Evolutionary conservation across 2,113 vertebrate genomes (phyloP).

Genomic region (Poeciliopsis retropinna): DNA sequence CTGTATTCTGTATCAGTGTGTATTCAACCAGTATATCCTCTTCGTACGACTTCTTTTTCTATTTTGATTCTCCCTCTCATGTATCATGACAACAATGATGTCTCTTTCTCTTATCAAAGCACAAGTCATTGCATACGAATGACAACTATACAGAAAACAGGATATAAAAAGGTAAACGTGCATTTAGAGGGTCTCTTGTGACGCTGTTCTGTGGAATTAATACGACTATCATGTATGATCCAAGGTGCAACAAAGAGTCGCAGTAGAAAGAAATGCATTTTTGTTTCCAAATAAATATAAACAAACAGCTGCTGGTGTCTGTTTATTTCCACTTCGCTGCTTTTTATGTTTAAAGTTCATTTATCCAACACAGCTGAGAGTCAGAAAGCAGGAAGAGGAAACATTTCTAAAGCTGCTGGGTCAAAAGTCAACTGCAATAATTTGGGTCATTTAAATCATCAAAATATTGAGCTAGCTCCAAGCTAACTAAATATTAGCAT

Average conservation of each 20-base stretch:
- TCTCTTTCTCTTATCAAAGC: slow-evolving; percentile 79
- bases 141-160: slow-evolving; percentile 57
- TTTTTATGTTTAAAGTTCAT: no score
- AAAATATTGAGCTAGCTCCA: no score
- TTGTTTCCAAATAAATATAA: slow-evolving; percentile 85
- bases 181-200: slow-evolving; percentile 78
- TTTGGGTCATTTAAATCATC: no score
- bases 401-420: no score
- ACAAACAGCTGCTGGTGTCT: slow-evolving; percentile 47
- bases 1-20: slow-evolving; percentile 75
- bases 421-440: no score
- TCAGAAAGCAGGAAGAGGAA: no score
- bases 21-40: slow-evolving; percentile 78
- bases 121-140: slow-evolving; percentile 81
- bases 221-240: slow-evolving; percentile 78
- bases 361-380: no score
- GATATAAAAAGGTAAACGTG: slow-evolving; percentile 60
- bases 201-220: slow-evolving; percentile 79
- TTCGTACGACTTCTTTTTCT: slow-evolving; percentile 68
- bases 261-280: slow-evolving; percentile 79
- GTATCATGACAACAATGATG: slow-evolving; percentile 70
- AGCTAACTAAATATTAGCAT: no score
- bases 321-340: not conserved
- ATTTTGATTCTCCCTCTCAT: slow-evolving; percentile 58
- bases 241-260: slow-evolving; percentile 73